Evolutionary conservation across 2,888 invertebrate species (phyloP).

Genomic region (Drosophila mulleri): DNA sequence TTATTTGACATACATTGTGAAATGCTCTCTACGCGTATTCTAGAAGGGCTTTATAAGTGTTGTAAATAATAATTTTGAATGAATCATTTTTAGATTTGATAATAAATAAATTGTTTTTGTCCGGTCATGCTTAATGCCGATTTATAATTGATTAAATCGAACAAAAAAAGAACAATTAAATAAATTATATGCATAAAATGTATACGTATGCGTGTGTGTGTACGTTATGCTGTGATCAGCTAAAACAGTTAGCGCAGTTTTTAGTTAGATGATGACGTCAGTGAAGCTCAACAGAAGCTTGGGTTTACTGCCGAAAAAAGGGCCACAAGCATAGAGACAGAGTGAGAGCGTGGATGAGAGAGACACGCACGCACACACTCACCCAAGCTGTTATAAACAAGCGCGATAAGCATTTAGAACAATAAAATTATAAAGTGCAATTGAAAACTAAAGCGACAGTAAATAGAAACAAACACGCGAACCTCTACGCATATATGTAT

Average conservation of each 20-base stretch:
- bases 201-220: not conserved
- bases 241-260: slow-evolving; percentile 6
- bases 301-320: slow-evolving; percentile 15
- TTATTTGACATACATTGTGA: slow-evolving; percentile 63
- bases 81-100: slow-evolving; percentile 45
- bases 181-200: slow-evolving; percentile 29
- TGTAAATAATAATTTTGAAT: slow-evolving; percentile 32
- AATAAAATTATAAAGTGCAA: slow-evolving; percentile 66
- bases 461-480: slow-evolving; percentile 27
- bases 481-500: not conserved
- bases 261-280: slow-evolving; percentile 43
- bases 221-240: slow-evolving; percentile 11
- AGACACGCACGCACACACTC: not conserved
- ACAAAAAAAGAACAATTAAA: slow-evolving; percentile 34
- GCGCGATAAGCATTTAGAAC: slow-evolving; percentile 46
- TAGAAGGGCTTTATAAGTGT: slow-evolving; percentile 23
- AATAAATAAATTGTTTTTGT: slow-evolving; percentile 51
- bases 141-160: slow-evolving; percentile 66
- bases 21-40: slow-evolving; percentile 30
- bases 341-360: not conserved
- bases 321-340: slow-evolving; percentile 12
- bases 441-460: slow-evolving; percentile 49
- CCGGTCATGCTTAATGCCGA: slow-evolving; percentile 64
- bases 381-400: slow-evolving; percentile 16
- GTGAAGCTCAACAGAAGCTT: slow-evolving; percentile 13